Evolutionary conservation across 2,888 invertebrate species (phyloP).

Genomic region (Netelia melanura): DNA sequence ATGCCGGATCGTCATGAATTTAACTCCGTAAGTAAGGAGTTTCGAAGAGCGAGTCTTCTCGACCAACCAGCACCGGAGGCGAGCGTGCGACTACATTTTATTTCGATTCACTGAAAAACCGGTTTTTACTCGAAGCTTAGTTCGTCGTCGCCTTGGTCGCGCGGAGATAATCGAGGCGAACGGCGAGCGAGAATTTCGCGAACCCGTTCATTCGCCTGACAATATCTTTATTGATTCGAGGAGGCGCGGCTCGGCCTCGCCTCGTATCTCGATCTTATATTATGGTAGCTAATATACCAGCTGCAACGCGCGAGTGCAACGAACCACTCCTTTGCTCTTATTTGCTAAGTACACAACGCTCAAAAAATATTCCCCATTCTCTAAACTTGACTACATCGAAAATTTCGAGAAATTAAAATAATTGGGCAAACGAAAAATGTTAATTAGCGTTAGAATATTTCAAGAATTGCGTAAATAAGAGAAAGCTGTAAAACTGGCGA

Average conservation of each 20-base stretch:
- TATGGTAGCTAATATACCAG: slow-evolving; percentile 20
- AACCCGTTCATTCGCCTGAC: slow-evolving; percentile 62
- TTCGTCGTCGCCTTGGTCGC: slow-evolving; percentile 22
- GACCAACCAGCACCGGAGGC: slow-evolving; percentile 61
- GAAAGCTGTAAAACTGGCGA: not conserved
- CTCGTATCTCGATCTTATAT: slow-evolving; percentile 42
- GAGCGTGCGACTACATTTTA: slow-evolving; percentile 45
- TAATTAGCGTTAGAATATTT: not conserved
- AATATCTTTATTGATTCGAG: slow-evolving; percentile 63
- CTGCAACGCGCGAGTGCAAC: slow-evolving; percentile 45
- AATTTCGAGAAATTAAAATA: not conserved
- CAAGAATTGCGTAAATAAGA: not conserved
- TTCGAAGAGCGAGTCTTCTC: slow-evolving; percentile 11
- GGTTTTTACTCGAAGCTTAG: slow-evolving; percentile 48
- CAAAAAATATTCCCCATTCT: not conserved
- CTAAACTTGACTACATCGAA: not conserved
- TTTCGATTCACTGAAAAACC: slow-evolving; percentile 56
- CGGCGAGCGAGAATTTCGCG: slow-evolving; percentile 28
- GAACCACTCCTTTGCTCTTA: slow-evolving; percentile 9
- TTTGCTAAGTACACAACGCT: not conserved
- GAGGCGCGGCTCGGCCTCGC: slow-evolving; percentile 51
- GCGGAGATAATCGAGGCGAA: slow-evolving; percentile 21
- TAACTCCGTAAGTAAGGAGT: slow-evolving; percentile 26
- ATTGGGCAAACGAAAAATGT: not conserved
- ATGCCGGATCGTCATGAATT: slow-evolving; percentile 50